Conservation (phyloP, 2,888 invertebrate genomes). For the Hemicrepidius hirtus region DNA sequence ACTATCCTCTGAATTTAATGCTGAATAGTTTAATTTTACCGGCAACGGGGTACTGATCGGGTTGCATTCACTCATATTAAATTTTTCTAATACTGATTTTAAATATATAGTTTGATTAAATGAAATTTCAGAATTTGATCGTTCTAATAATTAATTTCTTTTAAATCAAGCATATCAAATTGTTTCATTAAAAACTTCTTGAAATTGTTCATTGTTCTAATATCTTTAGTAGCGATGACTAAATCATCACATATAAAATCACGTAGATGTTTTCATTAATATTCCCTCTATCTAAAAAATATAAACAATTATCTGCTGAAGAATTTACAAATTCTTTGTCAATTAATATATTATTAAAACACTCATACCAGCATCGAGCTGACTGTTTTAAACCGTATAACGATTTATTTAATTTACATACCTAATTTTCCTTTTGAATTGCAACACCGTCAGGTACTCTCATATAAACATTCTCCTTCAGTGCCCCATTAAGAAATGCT, state of each 20-base stretch:
- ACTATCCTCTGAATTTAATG: slow-evolving; percentile 13
- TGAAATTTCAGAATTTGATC: slow-evolving; percentile 41
- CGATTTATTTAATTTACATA: slow-evolving; percentile 57
- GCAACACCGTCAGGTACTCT: slow-evolving; percentile 49
- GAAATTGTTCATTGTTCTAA: slow-evolving; percentile 46
- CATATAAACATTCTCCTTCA: slow-evolving; percentile 59
- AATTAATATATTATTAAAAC: slow-evolving; percentile 42
- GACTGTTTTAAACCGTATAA: slow-evolving; percentile 60
- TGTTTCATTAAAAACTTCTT: slow-evolving; percentile 55
- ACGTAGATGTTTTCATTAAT: slow-evolving; percentile 52
- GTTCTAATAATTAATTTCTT: slow-evolving; percentile 52
- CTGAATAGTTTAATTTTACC: slow-evolving; percentile 13
- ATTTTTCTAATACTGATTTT: slow-evolving; percentile 54
- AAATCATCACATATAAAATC: slow-evolving; percentile 56
- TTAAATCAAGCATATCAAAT: slow-evolving; percentile 57
- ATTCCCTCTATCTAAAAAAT: slow-evolving; percentile 45
- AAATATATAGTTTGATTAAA: slow-evolving; percentile 52
- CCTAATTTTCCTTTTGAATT: slow-evolving; percentile 27
- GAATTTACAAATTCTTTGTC: slow-evolving; percentile 41
- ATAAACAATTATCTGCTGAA: slow-evolving; percentile 48
- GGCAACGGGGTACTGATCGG: slow-evolving; percentile 15
- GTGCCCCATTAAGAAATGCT: slow-evolving; percentile 59
- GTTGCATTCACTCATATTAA: slow-evolving; percentile 56
- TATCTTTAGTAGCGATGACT: slow-evolving; percentile 36
- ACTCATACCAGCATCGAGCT: slow-evolving; percentile 50